These are phyloP conservation scores for Dynastes hyllus DNA, from an alignment of 2,888 invertebrate species.

Conservation along the genomic window DNA sequence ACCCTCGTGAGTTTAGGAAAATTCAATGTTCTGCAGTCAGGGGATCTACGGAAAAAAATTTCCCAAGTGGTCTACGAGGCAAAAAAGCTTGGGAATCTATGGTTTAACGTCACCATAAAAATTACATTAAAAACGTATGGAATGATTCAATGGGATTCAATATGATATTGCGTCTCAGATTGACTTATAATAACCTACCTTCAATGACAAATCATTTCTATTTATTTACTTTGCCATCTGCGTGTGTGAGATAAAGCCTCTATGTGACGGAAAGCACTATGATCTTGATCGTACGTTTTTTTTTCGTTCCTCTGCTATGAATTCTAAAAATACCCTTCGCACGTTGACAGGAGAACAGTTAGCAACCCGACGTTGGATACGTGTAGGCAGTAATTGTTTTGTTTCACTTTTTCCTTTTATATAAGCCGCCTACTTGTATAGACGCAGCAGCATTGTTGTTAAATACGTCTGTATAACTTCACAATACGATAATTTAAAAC, in stretches of 20 bases:
- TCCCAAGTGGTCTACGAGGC: too few relatives aligned
- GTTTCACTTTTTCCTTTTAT: constrained; percentile 34
- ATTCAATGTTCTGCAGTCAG: too few relatives aligned
- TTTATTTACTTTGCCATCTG: constrained; percentile 20
- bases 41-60: too few relatives aligned
- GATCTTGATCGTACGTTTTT: constrained; percentile 21
- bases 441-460: background rate
- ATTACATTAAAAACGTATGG: too few relatives aligned
- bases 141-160: too few relatives aligned
- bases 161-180: background rate
- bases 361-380: constrained; percentile 29
- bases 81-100: too few relatives aligned
- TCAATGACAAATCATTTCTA: constrained; percentile 28
- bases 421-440: constrained; percentile 22
- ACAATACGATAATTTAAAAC: constrained; percentile 26
- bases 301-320: background rate
- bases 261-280: constrained; percentile 7
- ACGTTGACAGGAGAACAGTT: constrained; percentile 31
- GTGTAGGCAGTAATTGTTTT: constrained; percentile 31
- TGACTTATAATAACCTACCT: constrained; percentile 11
- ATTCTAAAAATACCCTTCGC: constrained; percentile 43
- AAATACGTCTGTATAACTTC: background rate
- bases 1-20: too few relatives aligned
- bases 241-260: background rate
- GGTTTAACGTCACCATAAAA: too few relatives aligned